Conservation (phyloP, 2,797 vertebrate species). For the Lepidocolaptes lacrymiger region DNA sequence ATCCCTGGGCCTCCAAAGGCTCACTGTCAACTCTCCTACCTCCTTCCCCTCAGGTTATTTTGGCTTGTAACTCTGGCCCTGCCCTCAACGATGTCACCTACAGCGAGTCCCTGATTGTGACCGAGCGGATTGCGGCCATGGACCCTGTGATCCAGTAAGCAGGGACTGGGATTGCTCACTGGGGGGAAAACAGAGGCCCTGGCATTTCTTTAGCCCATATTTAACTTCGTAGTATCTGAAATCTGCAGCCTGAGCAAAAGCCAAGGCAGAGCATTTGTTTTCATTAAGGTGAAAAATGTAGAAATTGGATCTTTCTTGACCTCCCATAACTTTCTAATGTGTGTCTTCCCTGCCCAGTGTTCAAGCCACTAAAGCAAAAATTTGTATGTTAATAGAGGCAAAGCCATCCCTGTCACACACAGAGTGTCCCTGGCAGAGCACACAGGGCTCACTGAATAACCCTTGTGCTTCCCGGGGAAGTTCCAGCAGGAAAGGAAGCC, state of each 20-base stretch:
- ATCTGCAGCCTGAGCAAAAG: background rate
- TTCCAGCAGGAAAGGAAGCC: background rate
- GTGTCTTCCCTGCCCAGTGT: background rate
- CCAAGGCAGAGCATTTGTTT: background rate
- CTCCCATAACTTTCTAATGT: fast-evolving
- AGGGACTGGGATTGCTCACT: background rate
- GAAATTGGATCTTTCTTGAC: background rate
- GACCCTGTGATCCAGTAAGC: slow-evolving; percentile 91
- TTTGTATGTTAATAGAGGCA: background rate
- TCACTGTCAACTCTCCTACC: background rate
- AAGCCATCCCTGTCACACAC: fast-evolving
- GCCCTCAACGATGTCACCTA: slow-evolving; percentile 97
- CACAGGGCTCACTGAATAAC: background rate
- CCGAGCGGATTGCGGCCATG: slow-evolving; percentile 91
- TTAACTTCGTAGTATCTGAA: background rate
- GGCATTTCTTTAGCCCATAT: fast-evolving
- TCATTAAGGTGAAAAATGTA: background rate
- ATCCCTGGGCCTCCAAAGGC: background rate
- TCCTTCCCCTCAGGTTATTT: slow-evolving; percentile 83
- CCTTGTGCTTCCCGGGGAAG: background rate
- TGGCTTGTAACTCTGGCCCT: slow-evolving; percentile 96
- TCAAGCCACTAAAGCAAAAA: background rate
- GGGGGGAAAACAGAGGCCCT: fast-evolving
- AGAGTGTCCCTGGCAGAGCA: background rate
- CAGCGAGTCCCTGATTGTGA: slow-evolving; percentile 90